A percentile compares a stretch with the other conserved stretches of the same genome.
These are phyloP conservation scores for Moxostoma hubbsi DNA, from an alignment of 2,797 vertebrate species.

Conservation along the genomic window DNA sequence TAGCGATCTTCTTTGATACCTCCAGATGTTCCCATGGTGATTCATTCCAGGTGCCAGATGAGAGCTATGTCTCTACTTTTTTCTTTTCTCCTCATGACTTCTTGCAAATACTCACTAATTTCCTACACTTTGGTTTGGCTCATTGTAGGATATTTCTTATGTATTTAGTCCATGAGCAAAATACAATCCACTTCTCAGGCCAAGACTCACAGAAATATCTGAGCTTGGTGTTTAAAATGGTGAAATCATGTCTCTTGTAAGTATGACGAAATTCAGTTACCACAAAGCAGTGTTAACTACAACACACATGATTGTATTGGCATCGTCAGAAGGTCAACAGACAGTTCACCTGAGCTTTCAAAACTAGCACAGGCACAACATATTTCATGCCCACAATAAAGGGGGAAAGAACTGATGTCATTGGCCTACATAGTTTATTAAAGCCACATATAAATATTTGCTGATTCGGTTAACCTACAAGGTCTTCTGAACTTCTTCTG, in stretches of 20 bases:
- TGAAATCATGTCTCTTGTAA: slow-evolving; percentile 22
- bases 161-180: slow-evolving; percentile 36
- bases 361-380: not conserved
- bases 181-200: not conserved
- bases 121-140: slow-evolving; percentile 10
- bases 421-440: not conserved
- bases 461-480: not conserved
- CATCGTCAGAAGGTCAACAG: not conserved
- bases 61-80: slow-evolving; percentile 2
- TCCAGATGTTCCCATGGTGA: slow-evolving; percentile 56
- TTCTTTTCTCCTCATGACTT: slow-evolving; percentile 33
- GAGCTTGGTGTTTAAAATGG: slow-evolving; percentile 15
- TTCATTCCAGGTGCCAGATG: slow-evolving; percentile 55
- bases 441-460: not conserved
- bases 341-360: not conserved
- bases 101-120: slow-evolving; percentile 24
- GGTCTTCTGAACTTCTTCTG: not conserved
- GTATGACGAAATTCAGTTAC: not conserved
- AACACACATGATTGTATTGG: not conserved
- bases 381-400: not conserved
- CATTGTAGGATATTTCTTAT: not conserved
- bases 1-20: slow-evolving; percentile 24
- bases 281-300: not conserved
- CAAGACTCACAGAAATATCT: slow-evolving; percentile 4
- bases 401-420: not conserved